Evolutionary conservation across 2,888 invertebrate genomes (phyloP), one percentile per base, ranked within the genome.

Genomic region (Ferdinandea cuprea): DNA sequence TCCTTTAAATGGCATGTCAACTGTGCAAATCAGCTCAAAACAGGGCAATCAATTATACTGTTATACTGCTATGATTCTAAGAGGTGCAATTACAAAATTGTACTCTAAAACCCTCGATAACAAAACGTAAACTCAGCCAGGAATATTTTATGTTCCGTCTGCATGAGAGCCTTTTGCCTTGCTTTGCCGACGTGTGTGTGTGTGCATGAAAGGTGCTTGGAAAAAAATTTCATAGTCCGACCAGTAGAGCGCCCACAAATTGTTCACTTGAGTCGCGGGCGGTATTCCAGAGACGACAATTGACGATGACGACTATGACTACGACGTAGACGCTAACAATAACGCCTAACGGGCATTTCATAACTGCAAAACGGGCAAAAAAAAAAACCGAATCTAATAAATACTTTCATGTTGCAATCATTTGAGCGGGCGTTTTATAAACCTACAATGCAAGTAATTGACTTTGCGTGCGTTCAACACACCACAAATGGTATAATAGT

Each of bases 381-480:
- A n/a, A n/a, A 83, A 83, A 78, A 79, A 84, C 52, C 42, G 69
- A 63, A 65, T 79, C 84, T 79, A 73, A 84, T 84, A 84, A 84
- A 84, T 79, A 74, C 79, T 84, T 79, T 84, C 79, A 68, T 84
- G 78, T 73, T 52, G 73, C 59, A 84, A 78, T 73, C 84, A 76
- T 78, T 84, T 79, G 78, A 68, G 77, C 73, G 72, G 78, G 80
- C 73, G 76, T 69, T 80, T 80, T 79, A 72, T 74, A 85, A 85
- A 85, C 80, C 77, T 69, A 79, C 85, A 83, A 84, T 72, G 76
- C 85, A 73, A 72, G 78, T 85, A 85, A 85, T 85, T 85, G 85
- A 85, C 74, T 72, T 85, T 74, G 85, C 85, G 85, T 85, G 85
- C 69, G 61, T 58, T 85, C 77, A 85, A 77, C 85, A 79, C 71